A percentile compares a stretch with the other conserved stretches of the same genome.
Evolutionary conservation across 2,888 invertebrate species (phyloP).

Genomic region (Drosophila infuscata): DNA sequence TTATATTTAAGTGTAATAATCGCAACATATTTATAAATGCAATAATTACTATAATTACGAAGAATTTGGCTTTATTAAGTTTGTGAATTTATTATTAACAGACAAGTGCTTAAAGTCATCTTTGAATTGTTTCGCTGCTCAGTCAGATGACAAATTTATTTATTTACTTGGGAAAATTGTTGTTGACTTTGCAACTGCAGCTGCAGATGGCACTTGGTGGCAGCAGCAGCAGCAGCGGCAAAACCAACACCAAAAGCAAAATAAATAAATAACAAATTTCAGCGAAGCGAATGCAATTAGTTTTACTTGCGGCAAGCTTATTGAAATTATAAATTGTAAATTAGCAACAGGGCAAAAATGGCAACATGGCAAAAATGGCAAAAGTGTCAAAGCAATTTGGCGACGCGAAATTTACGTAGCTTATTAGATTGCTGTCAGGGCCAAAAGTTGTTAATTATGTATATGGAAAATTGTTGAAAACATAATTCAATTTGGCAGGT

Average conservation of each 20-base stretch:
- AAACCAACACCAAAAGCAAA: slow-evolving; percentile 14
- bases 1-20: not conserved
- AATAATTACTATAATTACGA: not conserved
- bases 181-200: slow-evolving; percentile 54
- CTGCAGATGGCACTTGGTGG: slow-evolving; percentile 42
- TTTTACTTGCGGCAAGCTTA: slow-evolving; percentile 52
- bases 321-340: slow-evolving; percentile 75
- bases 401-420: slow-evolving; percentile 27
- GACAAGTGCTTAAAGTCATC: not conserved
- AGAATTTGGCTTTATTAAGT: not conserved
- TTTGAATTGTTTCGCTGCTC: not conserved
- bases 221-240: slow-evolving; percentile 11
- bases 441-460: slow-evolving; percentile 70
- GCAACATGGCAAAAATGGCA: slow-evolving; percentile 11
- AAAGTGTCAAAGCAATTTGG: slow-evolving; percentile 32
- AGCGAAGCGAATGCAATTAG: slow-evolving; percentile 49
- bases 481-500: slow-evolving; percentile 58
- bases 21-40: not conserved
- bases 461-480: slow-evolving; percentile 50
- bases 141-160: slow-evolving; percentile 31
- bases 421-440: slow-evolving; percentile 53
- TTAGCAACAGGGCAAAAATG: slow-evolving; percentile 44
- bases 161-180: slow-evolving; percentile 45
- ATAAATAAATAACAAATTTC: slow-evolving; percentile 32
- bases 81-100: not conserved